A percentile compares a stretch with the other conserved stretches of the same genome.
Evolutionary conservation across 1,140 invertebrate genomes (phyloP).

Genomic region (Drosophila ogumai): DNA sequence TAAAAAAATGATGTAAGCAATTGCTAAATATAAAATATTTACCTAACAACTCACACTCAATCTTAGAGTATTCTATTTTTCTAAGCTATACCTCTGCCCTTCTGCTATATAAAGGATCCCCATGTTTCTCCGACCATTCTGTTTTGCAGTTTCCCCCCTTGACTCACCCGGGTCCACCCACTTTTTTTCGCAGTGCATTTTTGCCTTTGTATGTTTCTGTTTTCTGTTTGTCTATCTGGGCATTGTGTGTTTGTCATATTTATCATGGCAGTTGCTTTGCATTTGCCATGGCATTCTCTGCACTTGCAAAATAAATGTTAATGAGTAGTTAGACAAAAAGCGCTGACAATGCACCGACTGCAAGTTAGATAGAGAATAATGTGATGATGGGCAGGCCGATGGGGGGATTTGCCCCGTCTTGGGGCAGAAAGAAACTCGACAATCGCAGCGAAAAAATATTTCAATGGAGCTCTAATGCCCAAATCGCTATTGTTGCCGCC

Average conservation of each 20-base stretch:
- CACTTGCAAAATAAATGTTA: conserved; percentile 83
- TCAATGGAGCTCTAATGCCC: conserved; percentile 76
- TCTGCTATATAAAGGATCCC: not conserved
- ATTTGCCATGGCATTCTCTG: conserved; percentile 65
- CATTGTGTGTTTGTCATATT: conserved; percentile 77
- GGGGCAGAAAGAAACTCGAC: conserved; percentile 56
- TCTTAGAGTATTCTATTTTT: not conserved
- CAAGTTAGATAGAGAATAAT: conserved; percentile 56
- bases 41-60: not conserved
- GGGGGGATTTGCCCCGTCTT: conserved; percentile 34
- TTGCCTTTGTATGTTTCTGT: conserved; percentile 41
- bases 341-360: conserved; percentile 73
- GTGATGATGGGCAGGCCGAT: conserved; percentile 57
- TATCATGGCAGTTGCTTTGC: conserved; percentile 79
- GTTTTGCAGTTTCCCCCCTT: conserved; percentile 17
- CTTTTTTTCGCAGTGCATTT: conserved; percentile 72
- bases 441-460: conserved; percentile 68
- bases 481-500: conserved; percentile 68
- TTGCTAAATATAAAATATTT: not conserved
- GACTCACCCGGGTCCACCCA: not conserved
- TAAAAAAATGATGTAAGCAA: not conserved
- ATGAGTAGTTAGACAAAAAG: conserved; percentile 80
- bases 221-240: conserved; percentile 57
- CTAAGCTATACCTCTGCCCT: not conserved
- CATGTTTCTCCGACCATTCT: not conserved